phyloP scores from a whole-genome alignment of 2,797 vertebrate genomes.

The Coracias cyanogaster region DNA sequence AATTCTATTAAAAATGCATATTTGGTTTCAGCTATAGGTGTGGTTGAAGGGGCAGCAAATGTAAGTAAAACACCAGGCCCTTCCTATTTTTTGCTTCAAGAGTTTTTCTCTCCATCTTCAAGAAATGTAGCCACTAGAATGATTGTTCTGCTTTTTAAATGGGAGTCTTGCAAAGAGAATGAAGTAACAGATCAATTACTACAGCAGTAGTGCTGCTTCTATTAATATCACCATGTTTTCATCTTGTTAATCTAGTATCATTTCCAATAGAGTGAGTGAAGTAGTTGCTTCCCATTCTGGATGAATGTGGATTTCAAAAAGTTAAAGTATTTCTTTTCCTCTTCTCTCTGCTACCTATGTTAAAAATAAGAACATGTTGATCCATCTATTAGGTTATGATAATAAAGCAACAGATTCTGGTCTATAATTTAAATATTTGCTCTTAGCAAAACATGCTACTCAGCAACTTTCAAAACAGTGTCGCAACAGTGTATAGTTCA shows the following conservation, averaged over 20 bases:
- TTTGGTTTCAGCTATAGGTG: neutral
- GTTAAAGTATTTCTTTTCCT: neutral
- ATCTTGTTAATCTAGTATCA: neutral
- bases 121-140: neutral
- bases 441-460: neutral
- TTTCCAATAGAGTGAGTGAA: neutral
- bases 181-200: neutral
- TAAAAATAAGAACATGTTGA: conserved; percentile 26
- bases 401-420: conserved; percentile 45
- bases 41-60: conserved; percentile 11
- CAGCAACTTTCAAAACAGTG: conserved; percentile 2
- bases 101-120: neutral
- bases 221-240: neutral
- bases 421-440: conserved; percentile 44
- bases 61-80: neutral
- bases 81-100: neutral
- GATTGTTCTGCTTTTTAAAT: neutral
- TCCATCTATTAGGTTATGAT: neutral
- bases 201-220: neutral
- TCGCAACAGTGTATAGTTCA: neutral
- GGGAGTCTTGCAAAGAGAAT: neutral
- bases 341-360: neutral
- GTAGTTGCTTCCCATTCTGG: neutral
- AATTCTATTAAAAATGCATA: neutral
- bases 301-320: neutral